Evolutionary conservation across 1,140 invertebrate genomes (phyloP).

Genomic region (Psix sp.): DNA sequence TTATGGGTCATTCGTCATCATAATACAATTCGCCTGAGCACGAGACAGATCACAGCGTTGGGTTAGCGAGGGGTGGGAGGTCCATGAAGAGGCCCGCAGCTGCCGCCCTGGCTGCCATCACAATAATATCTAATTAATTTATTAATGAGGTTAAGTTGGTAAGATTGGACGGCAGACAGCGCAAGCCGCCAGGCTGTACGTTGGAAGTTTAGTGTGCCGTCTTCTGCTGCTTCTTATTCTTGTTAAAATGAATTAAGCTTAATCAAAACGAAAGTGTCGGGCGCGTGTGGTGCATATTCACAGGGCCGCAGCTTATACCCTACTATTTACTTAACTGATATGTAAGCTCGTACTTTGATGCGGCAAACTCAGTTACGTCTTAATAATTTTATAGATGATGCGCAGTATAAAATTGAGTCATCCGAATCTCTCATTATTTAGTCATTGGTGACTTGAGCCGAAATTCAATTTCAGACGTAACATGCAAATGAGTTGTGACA

Average conservation of each 20-base stretch:
- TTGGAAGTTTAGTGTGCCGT: conserved; percentile 66
- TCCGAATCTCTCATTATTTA: too few species aligned
- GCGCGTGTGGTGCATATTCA: conserved; percentile 63
- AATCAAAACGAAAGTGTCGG: conserved; percentile 72
- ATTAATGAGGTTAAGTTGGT: conserved; percentile 77
- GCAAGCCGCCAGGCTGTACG: conserved; percentile 67
- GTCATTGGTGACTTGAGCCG: too few species aligned
- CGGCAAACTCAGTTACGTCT: conserved; percentile 9
- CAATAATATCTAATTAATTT: conserved; percentile 78
- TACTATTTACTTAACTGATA: conserved; percentile 35
- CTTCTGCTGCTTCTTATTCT: conserved; percentile 64
- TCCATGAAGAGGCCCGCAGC: conserved; percentile 67
- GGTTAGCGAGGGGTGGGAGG: conserved; percentile 37
- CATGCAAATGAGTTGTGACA: too few species aligned
- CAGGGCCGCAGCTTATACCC: conserved; percentile 61
- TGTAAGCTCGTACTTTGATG: conserved; percentile 6
- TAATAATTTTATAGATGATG: too few species aligned
- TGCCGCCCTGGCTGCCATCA: conserved; percentile 75
- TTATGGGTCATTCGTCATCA: conserved; percentile 60
- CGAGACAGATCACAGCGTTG: conserved; percentile 31
- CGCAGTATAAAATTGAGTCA: too few species aligned
- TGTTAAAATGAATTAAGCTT: conserved; percentile 71
- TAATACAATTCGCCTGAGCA: conserved; percentile 36
- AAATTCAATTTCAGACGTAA: too few species aligned
- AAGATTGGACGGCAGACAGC: conserved; percentile 76